These are phyloP conservation scores for Campopleginae sp. DNA, from an alignment of 2,888 invertebrate genomes.

Conservation along the genomic window DNA sequence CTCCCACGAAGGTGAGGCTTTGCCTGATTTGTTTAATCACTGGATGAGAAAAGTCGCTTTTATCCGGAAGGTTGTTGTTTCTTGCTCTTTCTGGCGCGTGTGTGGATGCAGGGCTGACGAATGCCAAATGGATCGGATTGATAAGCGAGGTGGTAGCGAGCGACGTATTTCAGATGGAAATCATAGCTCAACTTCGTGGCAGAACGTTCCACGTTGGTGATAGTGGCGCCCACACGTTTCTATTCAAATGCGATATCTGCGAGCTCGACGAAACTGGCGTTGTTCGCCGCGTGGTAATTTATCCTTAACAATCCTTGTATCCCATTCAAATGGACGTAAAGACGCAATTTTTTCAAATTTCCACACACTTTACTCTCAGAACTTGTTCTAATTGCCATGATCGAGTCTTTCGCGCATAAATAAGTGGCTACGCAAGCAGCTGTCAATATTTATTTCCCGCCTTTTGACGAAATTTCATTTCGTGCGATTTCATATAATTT, in stretches of 20 bases:
- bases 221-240: slow-evolving; percentile 69
- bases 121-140: slow-evolving; percentile 76
- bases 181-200: slow-evolving; percentile 61
- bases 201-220: slow-evolving; percentile 72
- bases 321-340: not conserved
- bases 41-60: slow-evolving; percentile 40
- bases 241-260: slow-evolving; percentile 78
- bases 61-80: slow-evolving; percentile 38
- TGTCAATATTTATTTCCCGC: not conserved
- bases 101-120: slow-evolving; percentile 71
- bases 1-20: slow-evolving; percentile 74
- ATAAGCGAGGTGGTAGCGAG: slow-evolving; percentile 74
- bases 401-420: not conserved
- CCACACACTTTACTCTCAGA: not conserved
- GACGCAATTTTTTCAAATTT: not conserved
- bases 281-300: slow-evolving; percentile 58
- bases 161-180: slow-evolving; percentile 71
- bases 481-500: not conserved
- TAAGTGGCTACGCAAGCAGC: not conserved
- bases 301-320: not conserved
- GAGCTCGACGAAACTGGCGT: slow-evolving; percentile 71
- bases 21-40: slow-evolving; percentile 62
- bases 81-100: slow-evolving; percentile 15
- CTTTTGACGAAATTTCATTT: not conserved
- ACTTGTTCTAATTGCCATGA: slow-evolving; percentile 6